Conservation (phyloP, 2,113 vertebrate genomes). For the Nycticebus coucang region DNA sequence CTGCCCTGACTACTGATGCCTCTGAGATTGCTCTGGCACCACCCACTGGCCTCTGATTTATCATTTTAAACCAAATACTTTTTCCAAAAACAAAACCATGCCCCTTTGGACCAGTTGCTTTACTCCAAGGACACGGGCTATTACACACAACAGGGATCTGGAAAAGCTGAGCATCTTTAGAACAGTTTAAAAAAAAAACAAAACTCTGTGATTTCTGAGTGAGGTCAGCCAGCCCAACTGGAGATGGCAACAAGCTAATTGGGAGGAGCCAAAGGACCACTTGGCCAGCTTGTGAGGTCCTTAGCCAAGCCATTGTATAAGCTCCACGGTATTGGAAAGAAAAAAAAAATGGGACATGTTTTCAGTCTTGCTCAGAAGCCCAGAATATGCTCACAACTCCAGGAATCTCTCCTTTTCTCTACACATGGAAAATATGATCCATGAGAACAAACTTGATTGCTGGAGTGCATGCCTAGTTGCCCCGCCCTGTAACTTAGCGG, state of each 20-base stretch:
- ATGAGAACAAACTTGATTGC: neutral
- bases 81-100: constrained; percentile 50
- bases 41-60: neutral
- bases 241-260: constrained; percentile 68
- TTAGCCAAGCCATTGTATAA: constrained; percentile 80
- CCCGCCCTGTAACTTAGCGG: neutral
- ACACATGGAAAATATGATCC: constrained; percentile 74
- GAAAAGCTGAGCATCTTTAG: constrained; percentile 44
- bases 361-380: constrained; percentile 74
- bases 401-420: constrained; percentile 68
- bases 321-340: constrained; percentile 76
- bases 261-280: constrained; percentile 64
- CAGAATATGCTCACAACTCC: constrained; percentile 65
- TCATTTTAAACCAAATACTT: constrained; percentile 62
- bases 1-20: neutral
- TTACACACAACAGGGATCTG: constrained; percentile 26
- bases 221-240: constrained; percentile 75
- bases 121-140: neutral
- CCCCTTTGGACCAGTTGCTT: constrained; percentile 45
- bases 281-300: constrained; percentile 66
- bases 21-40: neutral
- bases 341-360: constrained; percentile 71
- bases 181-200: neutral
- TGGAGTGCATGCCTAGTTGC: neutral
- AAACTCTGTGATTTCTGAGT: neutral